Evolutionary conservation across 2,888 invertebrate genomes (phyloP).

Genomic region (Brachypalpus laphriformis): DNA sequence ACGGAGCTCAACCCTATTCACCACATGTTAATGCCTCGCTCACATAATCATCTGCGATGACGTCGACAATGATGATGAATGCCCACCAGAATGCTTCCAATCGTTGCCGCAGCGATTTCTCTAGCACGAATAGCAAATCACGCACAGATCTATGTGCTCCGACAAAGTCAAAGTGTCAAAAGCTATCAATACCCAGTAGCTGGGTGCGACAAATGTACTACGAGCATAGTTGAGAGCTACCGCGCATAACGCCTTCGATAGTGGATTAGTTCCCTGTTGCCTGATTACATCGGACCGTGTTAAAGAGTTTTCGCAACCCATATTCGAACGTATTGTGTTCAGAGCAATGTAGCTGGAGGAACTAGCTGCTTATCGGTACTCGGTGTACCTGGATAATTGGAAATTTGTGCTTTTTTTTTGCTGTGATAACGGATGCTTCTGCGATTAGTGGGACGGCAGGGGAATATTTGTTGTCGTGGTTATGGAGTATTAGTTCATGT

Average conservation of each 20-base stretch:
- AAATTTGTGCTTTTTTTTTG: constrained; percentile 63
- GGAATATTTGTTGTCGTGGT: constrained; percentile 45
- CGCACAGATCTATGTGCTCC: constrained; percentile 34
- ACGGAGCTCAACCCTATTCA: constrained; percentile 33
- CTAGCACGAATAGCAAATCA: constrained; percentile 44
- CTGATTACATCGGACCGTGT: constrained; percentile 65
- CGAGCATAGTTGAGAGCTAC: constrained; percentile 49
- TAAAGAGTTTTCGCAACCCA: constrained; percentile 64
- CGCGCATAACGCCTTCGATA: constrained; percentile 41
- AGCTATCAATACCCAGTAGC: constrained; percentile 73
- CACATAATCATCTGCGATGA: constrained; percentile 50
- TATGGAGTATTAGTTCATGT: constrained; percentile 66
- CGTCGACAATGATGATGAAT: constrained; percentile 59
- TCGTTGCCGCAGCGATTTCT: constrained; percentile 52
- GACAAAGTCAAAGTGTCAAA: constrained; percentile 67
- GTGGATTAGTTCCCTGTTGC: constrained; percentile 60
- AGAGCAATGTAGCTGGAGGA: constrained; percentile 33
- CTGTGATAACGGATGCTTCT: constrained; percentile 39
- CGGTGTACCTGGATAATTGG: constrained; percentile 68
- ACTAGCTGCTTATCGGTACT: constrained; percentile 50
- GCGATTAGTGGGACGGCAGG: constrained; percentile 34
- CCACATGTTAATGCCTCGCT: constrained; percentile 51
- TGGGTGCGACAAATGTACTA: constrained; percentile 66
- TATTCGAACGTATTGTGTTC: constrained; percentile 49
- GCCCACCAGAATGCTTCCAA: constrained; percentile 33